A percentile compares a stretch with the other conserved stretches of the same genome.
Conservation (phyloP, 2,113 vertebrate genomes). For the Rhinopomastus cyanomelas region DNA sequence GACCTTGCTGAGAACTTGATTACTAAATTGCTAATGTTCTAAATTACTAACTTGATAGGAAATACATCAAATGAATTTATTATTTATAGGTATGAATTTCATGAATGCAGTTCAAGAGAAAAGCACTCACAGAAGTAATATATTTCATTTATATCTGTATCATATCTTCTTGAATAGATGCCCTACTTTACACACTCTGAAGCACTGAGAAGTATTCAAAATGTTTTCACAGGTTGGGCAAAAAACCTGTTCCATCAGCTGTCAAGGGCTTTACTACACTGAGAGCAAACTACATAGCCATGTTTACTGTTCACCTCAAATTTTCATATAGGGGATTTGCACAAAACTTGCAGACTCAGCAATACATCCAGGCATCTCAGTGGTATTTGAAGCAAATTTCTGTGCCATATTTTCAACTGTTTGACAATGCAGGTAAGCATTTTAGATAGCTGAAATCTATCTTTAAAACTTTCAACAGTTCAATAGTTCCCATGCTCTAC, state of each 20-base stretch:
- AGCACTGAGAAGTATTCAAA: background rate
- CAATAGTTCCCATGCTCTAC: rapidly evolving
- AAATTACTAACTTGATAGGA: background rate
- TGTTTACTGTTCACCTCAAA: background rate
- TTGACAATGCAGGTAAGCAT: background rate
- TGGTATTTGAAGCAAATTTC: background rate
- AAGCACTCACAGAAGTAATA: background rate
- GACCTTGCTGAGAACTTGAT: background rate
- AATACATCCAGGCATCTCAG: background rate
- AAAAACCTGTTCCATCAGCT: background rate
- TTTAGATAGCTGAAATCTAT: background rate
- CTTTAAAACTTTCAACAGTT: too few relatives aligned
- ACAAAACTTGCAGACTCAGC: background rate
- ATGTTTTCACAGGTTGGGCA: background rate
- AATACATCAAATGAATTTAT: background rate
- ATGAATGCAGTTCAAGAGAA: background rate
- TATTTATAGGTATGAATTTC: background rate
- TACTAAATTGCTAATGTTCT: background rate
- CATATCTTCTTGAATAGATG: background rate
- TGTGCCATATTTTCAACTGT: background rate
- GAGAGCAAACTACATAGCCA: background rate
- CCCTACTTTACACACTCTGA: background rate
- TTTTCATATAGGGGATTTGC: background rate
- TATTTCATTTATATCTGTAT: too few relatives aligned
- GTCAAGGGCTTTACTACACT: background rate